Evolutionary conservation across 2,888 invertebrate genomes (phyloP), one percentile per base, ranked within the genome.

Genomic region (Orthonychiurus folsomi): DNA sequence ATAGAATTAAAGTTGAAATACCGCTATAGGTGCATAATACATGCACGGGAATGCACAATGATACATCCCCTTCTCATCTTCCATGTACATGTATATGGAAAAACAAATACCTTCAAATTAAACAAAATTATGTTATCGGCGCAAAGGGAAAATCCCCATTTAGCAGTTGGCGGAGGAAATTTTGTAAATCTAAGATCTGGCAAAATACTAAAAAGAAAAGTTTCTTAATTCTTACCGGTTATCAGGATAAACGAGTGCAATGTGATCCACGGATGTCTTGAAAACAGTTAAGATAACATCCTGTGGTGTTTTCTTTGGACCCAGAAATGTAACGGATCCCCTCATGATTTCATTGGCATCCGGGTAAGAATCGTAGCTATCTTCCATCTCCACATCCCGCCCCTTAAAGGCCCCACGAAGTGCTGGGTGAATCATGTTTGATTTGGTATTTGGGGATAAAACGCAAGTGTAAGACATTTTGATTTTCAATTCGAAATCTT

Each of bases 391-490:
- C 53, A 9, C 50, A 24, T 24, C 59, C 24, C n/a, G 18, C 15
- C 28, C 54, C 5, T 37, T 37, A 5, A 37, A 5, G 25, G 25
- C 15, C 56, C 5, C 26, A 26, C 21, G 25, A 20, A 23, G 56
- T 21, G 48, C 48, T 28, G 23, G 21, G 21, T 24, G 12, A 18
- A 21, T 25, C 50, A 21, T 25, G n/a, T 21, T 56, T 18, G 18
- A 48, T 48, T 12, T 25, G 48, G 12, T 56, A 47, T 55, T 53
- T 1, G 27, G 26, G 47, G 26, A 26, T 2, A 70, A 63, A 60
- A 70, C 61, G 60, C 69, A 69, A n/a, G 68, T 66, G 56, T 68
- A 70, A 65, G 63, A 68, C 70, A 70, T 70, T 61, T 65, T 64
- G 24, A 24, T 53, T 59, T 37, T 37, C 9, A 37, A 37, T 5